Conservation (phyloP, 2,888 invertebrate genomes). For the Eupithecia subumbrata region DNA sequence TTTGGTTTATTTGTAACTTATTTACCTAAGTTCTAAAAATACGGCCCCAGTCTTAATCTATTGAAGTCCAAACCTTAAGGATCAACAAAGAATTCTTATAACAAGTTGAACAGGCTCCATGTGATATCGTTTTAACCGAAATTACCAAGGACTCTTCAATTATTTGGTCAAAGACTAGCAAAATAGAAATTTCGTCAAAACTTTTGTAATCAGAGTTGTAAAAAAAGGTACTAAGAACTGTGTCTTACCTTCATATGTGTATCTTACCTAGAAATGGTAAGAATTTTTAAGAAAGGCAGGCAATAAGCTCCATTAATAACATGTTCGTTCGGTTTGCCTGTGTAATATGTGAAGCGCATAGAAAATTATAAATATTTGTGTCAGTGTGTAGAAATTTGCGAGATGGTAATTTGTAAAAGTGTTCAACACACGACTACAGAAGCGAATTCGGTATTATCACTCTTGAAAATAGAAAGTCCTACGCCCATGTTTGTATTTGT, state of each 20-base stretch:
- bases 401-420: conserved; percentile 52
- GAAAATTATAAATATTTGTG: conserved; percentile 47
- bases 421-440: conserved; percentile 36
- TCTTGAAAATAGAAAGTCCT: conserved; percentile 39
- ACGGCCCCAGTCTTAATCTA: neutral
- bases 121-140: neutral
- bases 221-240: neutral
- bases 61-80: neutral
- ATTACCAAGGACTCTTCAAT: neutral
- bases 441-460: conserved; percentile 44
- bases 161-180: neutral
- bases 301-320: neutral
- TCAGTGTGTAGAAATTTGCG: conserved; percentile 59
- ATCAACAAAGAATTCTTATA: neutral
- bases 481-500: conserved; percentile 22
- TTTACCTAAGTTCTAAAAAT: neutral
- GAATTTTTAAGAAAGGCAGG: neutral
- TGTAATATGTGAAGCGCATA: conserved; percentile 44
- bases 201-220: neutral
- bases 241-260: neutral
- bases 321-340: conserved; percentile 47
- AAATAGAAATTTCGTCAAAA: neutral
- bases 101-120: neutral
- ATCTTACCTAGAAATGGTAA: neutral
- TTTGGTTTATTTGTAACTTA: conserved; percentile 18